Evolutionary conservation across 2,113 vertebrate species (phyloP).

Genomic region (Aythya baeri): DNA sequence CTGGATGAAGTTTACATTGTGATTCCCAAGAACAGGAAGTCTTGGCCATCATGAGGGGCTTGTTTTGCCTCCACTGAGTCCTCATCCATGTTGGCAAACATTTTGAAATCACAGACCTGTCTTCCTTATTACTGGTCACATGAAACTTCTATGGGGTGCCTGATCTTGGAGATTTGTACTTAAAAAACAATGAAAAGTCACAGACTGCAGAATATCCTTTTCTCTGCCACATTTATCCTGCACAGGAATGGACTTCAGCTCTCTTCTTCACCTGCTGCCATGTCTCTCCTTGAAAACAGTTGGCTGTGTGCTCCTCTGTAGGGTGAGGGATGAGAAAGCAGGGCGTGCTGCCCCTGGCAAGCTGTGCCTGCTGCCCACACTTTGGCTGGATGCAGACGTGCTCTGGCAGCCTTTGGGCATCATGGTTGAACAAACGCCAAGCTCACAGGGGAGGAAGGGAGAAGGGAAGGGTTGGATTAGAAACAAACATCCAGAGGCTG

Average conservation of each 20-base stretch:
- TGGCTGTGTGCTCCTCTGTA: no score
- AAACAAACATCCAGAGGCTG: background rate
- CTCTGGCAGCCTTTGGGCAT: background rate
- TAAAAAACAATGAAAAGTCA: background rate
- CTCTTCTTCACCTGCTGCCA: background rate
- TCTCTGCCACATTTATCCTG: background rate
- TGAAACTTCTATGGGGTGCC: accelerated
- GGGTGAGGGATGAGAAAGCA: background rate
- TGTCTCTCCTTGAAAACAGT: background rate
- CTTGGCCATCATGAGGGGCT: background rate
- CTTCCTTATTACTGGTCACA: background rate
- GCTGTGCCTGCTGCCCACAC: background rate
- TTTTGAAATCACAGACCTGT: background rate
- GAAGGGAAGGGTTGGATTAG: accelerated
- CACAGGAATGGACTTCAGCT: background rate
- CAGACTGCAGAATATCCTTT: background rate
- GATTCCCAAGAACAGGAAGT: background rate
- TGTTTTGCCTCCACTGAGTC: background rate
- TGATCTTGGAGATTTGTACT: background rate
- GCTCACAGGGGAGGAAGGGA: background rate
- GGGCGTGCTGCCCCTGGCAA: accelerated
- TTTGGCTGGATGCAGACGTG: accelerated
- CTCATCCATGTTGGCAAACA: background rate
- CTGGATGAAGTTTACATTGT: background rate
- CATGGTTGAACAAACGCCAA: background rate